Base-by-base conservation (phyloP, 2,888 invertebrate genomes). In the Seira sanloemensis region DNA sequence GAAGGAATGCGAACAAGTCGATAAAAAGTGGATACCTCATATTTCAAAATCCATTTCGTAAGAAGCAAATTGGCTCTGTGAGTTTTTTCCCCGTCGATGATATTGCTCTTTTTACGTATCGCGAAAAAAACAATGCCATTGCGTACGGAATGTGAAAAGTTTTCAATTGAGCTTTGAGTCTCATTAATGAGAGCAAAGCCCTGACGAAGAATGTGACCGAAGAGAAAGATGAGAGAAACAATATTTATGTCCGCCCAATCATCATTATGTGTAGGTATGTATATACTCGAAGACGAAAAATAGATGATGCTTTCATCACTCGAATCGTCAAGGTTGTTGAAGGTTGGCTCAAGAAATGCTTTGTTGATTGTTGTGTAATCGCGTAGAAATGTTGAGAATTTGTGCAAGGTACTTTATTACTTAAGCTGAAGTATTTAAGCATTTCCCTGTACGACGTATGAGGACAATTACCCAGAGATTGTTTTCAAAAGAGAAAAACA, bases 251-350 rank as follows among this genome's bases (percentile, higher is more conserved):
- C 37, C 37, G 37, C 37, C 37, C 37, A 4, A 7, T 12, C 37
- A 37, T 37, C 37, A 37, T 37, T 37, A 37, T 7, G 37, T 37
- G 37, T n/a, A n/a, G n/a, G n/a, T n/a, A n/a, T n/a, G n/a, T n/a
- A n/a, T n/a, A n/a, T n/a, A n/a, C n/a, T n/a, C n/a, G n/a, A n/a
- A 37, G 37, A 37, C 4, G 12, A 37, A 37, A 37, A 7, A 37
- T 37, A 12, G 4, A 37, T 7, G 12, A 37, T 4, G 5, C 4
- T 37, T 37, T 37, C 37, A 37, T 84, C 84, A 78, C 78, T 73
- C 84, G n/a, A n/a, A n/a, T n/a, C n/a, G n/a, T 84, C 84, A 84
- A 84, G 84, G 84, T 84, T 84, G 78, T 46, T 78, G 78, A 84
- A 84, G 84, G 84, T 78, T 83, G 81, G 23, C 54, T 50, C 37